These are phyloP conservation scores for Cyphomyrmex costatus DNA, from an alignment of 1,140 invertebrate species.

Conservation along the genomic window DNA sequence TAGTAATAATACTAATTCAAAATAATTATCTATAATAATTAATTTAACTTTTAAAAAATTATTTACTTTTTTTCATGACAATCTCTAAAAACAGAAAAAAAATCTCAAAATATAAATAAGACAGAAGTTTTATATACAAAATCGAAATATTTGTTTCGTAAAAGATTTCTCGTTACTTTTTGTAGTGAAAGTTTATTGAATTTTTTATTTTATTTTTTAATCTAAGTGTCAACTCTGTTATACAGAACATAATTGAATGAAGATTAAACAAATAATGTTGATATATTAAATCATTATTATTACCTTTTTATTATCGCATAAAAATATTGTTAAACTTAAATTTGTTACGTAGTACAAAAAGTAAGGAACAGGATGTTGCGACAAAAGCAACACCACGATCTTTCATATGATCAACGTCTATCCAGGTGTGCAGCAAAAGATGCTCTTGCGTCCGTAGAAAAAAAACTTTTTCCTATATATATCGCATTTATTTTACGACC, in stretches of 20 bases:
- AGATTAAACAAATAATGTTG: neutral
- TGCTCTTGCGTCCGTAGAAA: conserved; percentile 19
- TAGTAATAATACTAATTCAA: too few relatives aligned
- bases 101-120: neutral
- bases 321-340: conserved; percentile 31
- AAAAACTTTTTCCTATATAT: conserved; percentile 37
- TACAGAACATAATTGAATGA: neutral
- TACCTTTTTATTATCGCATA: neutral
- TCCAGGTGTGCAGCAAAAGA: neutral
- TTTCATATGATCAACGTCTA: conserved; percentile 35
- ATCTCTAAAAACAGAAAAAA: neutral
- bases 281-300: conserved; percentile 23
- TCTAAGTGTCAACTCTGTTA: neutral
- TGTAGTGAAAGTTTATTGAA: neutral
- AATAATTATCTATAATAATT: neutral
- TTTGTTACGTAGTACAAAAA: conserved; percentile 34
- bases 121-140: neutral
- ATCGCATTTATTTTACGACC: conserved; percentile 33
- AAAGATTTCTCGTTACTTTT: neutral
- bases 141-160: neutral
- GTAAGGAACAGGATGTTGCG: conserved; percentile 3
- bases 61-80: neutral
- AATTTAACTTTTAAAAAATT: neutral
- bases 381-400: conserved; percentile 3
- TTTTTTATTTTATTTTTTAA: neutral